Evolutionary conservation across 2,888 invertebrate species (phyloP).

Genomic region (Parnassius mnemosyne): DNA sequence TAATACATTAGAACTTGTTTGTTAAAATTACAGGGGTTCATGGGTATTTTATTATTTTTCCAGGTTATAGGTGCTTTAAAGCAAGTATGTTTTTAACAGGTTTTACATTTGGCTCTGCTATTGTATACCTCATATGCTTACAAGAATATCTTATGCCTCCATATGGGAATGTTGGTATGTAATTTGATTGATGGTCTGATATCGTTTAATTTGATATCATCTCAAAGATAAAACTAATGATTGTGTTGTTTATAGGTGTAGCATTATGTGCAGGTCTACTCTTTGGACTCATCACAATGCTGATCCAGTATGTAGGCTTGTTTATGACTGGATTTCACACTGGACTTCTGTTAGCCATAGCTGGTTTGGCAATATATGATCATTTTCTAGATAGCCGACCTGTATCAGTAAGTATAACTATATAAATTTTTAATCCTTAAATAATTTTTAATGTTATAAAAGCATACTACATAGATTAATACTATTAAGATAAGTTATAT

Average conservation of each 20-base stretch:
- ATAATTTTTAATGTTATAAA: no score
- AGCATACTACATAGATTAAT: no score
- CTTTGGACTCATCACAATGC: conserved; percentile 89
- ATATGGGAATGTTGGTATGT: conserved; percentile 86
- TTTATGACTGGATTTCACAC: conserved; percentile 91
- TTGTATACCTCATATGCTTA: conserved; percentile 89
- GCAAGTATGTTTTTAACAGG: conserved; percentile 94
- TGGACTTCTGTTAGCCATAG: conserved; percentile 83
- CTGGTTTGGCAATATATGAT: conserved; percentile 80
- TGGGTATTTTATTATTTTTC: conserved; percentile 31
- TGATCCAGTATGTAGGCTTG: conserved; percentile 90
- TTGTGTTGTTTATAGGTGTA: conserved; percentile 71
- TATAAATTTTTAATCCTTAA: no score
- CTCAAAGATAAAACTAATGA: neutral
- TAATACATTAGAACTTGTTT: neutral
- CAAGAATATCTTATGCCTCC: conserved; percentile 89
- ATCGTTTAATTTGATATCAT: neutral
- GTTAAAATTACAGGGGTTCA: no score
- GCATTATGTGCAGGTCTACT: conserved; percentile 87
- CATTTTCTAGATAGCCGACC: conserved; percentile 80
- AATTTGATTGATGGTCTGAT: neutral
- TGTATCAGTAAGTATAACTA: conserved; percentile 69
- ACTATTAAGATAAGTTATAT: no score
- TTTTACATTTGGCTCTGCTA: conserved; percentile 90
- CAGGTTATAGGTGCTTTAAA: conserved; percentile 94